Evolutionary conservation across 2,888 invertebrate species (phyloP), one percentile per base, ranked within the genome.

Genomic region (Parthenolecanium corni): DNA sequence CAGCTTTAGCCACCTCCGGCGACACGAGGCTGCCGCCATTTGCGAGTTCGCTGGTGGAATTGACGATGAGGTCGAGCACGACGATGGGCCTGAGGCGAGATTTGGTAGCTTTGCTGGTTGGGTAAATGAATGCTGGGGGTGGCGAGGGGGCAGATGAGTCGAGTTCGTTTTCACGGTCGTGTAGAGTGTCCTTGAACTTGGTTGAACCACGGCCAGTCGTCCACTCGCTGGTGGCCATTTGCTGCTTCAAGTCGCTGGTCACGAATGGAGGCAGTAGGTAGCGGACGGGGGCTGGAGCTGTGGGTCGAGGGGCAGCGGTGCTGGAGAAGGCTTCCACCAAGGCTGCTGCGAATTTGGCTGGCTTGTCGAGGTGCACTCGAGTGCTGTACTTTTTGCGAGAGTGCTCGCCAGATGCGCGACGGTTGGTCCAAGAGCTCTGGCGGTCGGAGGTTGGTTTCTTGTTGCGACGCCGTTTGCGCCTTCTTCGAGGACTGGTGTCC

Each of bases 361-460:
- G 67, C 54, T 66, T 66, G 6, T 64, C 61, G 18, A 57, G 52
- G n/a, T 64, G 53, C 6, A 67, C 68, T 52, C 67, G 65, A 12
- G 67, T 68, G 44, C 68, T 68, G 52, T 68, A 66, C 25, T 68
- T 63, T 46, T 68, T 65, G 14, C 64, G 16, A 6, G 53, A 44
- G 21, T 52, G 18, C 1, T 52, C 21, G 1, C 25, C 23, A 20
- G 12, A 25, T 5, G 16, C 1, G 11, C 24, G 46, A n/a, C 24
- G 52, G 23, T 52, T 42, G 23, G 42, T 42, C 56, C 46, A 46
- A 1, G 40, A 18, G 25, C 31, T 47, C 5, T 36, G 20, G 9
- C 23, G 11, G 18, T 1, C 21, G 21, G 49, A 14, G 1, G 20
- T 3, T 2, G 49, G 23, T 21, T 14, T 20, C n/a, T 46, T 47